Evolutionary conservation across 1,140 invertebrate species (phyloP), one percentile per base, ranked within the genome.

Genomic region (Bicyclus anynana): DNA sequence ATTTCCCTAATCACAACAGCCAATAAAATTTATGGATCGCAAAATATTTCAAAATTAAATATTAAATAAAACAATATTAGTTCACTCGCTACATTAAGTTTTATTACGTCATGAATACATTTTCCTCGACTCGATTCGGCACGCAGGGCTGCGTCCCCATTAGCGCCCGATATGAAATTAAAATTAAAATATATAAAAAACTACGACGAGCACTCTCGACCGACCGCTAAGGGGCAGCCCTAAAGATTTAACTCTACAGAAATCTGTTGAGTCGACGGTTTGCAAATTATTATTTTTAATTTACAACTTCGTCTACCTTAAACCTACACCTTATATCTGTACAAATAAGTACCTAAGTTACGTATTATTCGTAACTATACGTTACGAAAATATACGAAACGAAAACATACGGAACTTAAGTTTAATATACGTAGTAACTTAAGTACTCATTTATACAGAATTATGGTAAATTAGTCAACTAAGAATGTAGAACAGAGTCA

Each of bases 161-260:
- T 86, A 88, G 72, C 81, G 68, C 81, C 72, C 76, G 77, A 84
- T 86, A 88, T 88, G 83, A 88, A 86, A 86, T 88, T 86, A 88
- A 88, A 88, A 88, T 88, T 87, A 87, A 87, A 86, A 88, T 87
- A 86, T 83, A 85, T 84, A 88, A 86, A 84, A 86, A 79, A 78
- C 69, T 77, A 65, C 71, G 61, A 71, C 61, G 74, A 84, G 83
- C 63, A 80, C 83, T 73, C 82, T 87, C 74, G 47, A 81, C 81
- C 75, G 75, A 88, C 84, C 84, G 73, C 84, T 79, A 74, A 86
- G 81, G 80, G 83, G 74, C 80, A 86, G 71, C 83, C 83, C 83
- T 88, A 82, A 79, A 75, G 74, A 81, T 75, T 74, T 74, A 59
- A 29, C 37, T 40, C 26, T 53, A 50, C 17, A 42, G 38, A 54